Conservation (phyloP, 2,888 invertebrate genomes). For the Cerastis rubricosa region DNA sequence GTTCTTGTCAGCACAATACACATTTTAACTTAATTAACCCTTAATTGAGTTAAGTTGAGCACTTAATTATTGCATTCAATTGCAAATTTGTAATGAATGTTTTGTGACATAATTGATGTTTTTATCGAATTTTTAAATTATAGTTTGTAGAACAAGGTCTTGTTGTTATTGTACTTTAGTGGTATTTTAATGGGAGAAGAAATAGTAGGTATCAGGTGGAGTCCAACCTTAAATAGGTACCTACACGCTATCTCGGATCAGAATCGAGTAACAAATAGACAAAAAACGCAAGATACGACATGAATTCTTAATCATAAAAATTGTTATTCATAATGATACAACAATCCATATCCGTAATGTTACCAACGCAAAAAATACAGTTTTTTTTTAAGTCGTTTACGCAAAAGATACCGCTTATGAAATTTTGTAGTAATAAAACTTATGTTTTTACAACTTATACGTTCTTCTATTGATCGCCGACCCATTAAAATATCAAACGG, state of each 20-base stretch:
- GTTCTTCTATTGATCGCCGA: constrained; percentile 77
- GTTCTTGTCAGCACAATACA: neutral
- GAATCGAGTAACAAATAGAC: constrained; percentile 61
- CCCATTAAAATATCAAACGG: constrained; percentile 86
- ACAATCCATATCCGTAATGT: constrained; percentile 66
- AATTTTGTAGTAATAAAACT: constrained; percentile 79
- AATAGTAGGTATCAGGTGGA: constrained; percentile 27
- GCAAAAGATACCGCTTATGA: constrained; percentile 71
- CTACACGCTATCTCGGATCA: constrained; percentile 61
- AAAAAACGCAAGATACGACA: constrained; percentile 64
- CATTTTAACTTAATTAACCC: constrained; percentile 30
- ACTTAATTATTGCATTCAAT: constrained; percentile 32
- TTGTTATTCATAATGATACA: constrained; percentile 66
- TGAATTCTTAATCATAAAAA: constrained; percentile 66
- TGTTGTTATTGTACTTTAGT: neutral
- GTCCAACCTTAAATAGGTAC: constrained; percentile 25
- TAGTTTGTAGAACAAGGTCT: constrained; percentile 7
- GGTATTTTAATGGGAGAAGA: neutral
- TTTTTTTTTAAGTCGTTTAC: constrained; percentile 68
- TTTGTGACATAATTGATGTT: constrained; percentile 16
- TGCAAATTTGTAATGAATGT: constrained; percentile 16
- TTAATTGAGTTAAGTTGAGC: constrained; percentile 27
- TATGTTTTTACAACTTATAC: constrained; percentile 79
- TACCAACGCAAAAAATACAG: constrained; percentile 54
- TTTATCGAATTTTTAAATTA: neutral